Evolutionary conservation across 2,797 vertebrate species (phyloP), one percentile per base, ranked within the genome.

Genomic region (Melanotaenia maccullochi): DNA sequence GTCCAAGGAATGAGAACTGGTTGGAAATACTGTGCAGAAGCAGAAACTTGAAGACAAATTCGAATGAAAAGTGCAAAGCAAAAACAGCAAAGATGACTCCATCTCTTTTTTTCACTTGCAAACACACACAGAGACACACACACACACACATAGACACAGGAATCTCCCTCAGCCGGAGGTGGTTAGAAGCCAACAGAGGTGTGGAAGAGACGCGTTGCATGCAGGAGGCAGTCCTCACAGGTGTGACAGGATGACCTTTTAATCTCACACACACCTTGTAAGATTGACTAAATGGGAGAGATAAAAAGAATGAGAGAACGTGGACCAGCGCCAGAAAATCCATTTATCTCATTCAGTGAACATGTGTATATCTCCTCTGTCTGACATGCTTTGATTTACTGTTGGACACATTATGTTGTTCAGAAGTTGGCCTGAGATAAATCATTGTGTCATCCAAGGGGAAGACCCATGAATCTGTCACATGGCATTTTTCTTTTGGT

Each of bases 231-330:
- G 47, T 64, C 44, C 60, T 38, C 71, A 63, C 84, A 90, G 83
- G 81, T 89, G 85, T 82, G 76, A 80, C 65, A 73, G 79, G 59
- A 76, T 74, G 76, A 75, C 81, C 81, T 88, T 77, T 81, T 42
- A 76, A 79, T 69, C 47, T 63, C 68, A 40, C 67, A 69, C 40
- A 74, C 56, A 51, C 47, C 59, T 71, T 33, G 73, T 52, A 40
- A 76, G 59, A 73, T 32, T 68, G 78, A 80, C 78, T 65, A 75
- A 85, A 83, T 44, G 32, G 35, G 24, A 62, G 24, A 73, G 69
- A 89, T 82, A 74, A 84, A 81, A 82, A 71, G 51, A 74, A 36
- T 0, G n/a, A 35, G 38, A 75, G 73, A 54, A 79, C 76, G 79
- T 8, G 63, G 59, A 71, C 49, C 28, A 71, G 66, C 57, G 82